Percentiles rank a stretch among this genome's conserved stretches.
Conservation (phyloP, 2,797 vertebrate species). For the Anguilla anguilla region DNA sequence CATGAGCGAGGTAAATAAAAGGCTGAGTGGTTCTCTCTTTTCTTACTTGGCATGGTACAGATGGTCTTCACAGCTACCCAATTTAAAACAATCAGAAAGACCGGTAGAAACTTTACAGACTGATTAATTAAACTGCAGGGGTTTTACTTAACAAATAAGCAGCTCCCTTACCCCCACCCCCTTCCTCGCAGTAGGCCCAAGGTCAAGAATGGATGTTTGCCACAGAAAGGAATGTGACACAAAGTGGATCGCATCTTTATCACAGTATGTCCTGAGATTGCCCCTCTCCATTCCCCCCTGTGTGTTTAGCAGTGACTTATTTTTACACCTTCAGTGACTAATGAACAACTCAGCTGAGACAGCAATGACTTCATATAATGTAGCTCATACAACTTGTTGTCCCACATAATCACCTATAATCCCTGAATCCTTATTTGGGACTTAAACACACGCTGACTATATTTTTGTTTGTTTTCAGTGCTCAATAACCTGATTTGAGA, state of each 20-base stretch:
- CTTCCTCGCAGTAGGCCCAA: not conserved
- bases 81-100: not conserved
- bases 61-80: not conserved
- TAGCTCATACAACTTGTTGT: constrained; percentile 45
- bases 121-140: constrained; percentile 29
- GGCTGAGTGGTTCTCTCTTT: not conserved
- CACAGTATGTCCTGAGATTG: constrained; percentile 28
- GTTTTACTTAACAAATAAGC: constrained; percentile 28
- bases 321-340: constrained; percentile 27
- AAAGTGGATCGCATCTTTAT: constrained; percentile 27
- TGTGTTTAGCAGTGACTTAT: constrained; percentile 25
- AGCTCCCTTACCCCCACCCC: not conserved
- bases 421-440: constrained; percentile 45
- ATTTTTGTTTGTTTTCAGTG: constrained; percentile 45
- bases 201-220: constrained; percentile 26
- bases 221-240: not conserved
- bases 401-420: not conserved
- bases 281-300: constrained; percentile 26
- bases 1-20: not conserved
- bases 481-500: constrained; percentile 54
- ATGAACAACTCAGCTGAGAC: constrained; percentile 37
- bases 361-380: constrained; percentile 37
- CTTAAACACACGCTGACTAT: constrained; percentile 42
- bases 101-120: constrained; percentile 20
- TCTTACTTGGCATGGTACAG: not conserved